These are phyloP conservation scores for Seriola rivoliana DNA, from an alignment of 2,113 vertebrate species.

Conservation along the genomic window DNA sequence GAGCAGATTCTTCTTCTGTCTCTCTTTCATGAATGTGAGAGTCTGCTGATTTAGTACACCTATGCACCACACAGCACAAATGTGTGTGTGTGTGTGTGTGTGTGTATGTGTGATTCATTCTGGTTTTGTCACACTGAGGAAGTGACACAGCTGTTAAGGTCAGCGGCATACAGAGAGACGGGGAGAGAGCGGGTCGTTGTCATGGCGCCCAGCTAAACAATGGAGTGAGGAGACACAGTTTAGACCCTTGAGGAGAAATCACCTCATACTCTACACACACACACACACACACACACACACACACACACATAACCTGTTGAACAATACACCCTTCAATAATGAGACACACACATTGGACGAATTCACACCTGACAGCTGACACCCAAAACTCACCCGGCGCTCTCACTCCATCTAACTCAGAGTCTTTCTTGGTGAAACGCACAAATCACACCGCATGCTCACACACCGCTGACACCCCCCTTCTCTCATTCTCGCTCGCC, in stretches of 20 bases:
- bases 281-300: background rate
- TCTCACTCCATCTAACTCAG: constrained; percentile 34
- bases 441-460: constrained; percentile 72
- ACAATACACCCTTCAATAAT: constrained; percentile 45
- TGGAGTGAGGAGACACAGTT: constrained; percentile 39
- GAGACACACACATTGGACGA: constrained; percentile 36
- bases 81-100: constrained; percentile 51
- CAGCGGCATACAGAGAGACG: constrained; percentile 75
- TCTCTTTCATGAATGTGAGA: constrained; percentile 5
- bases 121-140: constrained; percentile 80
- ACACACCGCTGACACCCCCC: constrained; percentile 42
- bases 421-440: constrained; percentile 63
- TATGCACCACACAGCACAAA: constrained; percentile 26
- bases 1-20: background rate
- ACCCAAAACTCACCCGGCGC: constrained; percentile 35
- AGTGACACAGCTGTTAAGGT: constrained; percentile 86
- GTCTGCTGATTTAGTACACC: constrained; percentile 43
- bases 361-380: constrained; percentile 71
- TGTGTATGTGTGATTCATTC: constrained; percentile 62
- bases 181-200: constrained; percentile 74
- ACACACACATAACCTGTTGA: constrained; percentile 8
- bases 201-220: constrained; percentile 76
- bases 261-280: constrained; percentile 46
- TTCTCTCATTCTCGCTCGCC: constrained; percentile 56
- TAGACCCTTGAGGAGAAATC: constrained; percentile 57